A percentile compares a stretch with the other conserved stretches of the same genome.
Evolutionary conservation across 2,113 vertebrate genomes (phyloP).

Genomic region (Tapirus terrestris): DNA sequence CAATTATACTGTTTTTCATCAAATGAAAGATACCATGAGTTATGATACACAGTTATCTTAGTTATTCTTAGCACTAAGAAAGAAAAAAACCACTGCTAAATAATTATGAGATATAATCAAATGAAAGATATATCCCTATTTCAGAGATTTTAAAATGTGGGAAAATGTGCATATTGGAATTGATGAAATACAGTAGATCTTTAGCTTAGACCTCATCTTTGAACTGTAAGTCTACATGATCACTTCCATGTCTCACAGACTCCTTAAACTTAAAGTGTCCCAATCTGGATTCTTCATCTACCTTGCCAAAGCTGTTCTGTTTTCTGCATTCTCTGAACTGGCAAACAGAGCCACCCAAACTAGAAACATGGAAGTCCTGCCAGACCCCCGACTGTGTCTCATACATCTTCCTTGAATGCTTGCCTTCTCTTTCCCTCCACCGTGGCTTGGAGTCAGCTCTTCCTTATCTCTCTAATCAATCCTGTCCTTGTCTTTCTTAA

Average conservation of each 20-base stretch:
- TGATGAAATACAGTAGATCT: neutral
- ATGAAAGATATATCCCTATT: neutral
- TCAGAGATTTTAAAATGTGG: conserved; percentile 30
- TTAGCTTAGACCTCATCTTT: neutral
- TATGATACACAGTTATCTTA: neutral
- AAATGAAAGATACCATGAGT: neutral
- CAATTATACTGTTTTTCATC: neutral
- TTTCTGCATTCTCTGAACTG: neutral
- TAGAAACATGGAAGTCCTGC: neutral
- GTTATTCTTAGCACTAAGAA: neutral
- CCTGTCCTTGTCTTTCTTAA: neutral
- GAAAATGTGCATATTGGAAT: neutral
- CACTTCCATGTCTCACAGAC: neutral
- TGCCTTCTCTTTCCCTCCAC: neutral
- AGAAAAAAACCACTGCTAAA: neutral
- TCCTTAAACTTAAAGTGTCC: neutral
- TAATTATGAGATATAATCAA: neutral
- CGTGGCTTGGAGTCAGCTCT: neutral
- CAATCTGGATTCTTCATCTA: neutral
- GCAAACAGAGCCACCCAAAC: neutral
- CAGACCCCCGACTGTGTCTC: neutral
- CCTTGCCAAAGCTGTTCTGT: neutral
- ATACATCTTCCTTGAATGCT: too few species aligned
- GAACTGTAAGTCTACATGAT: neutral
- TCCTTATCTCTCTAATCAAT: neutral